Evolutionary conservation across 2,113 vertebrate species (phyloP).

Genomic region (Gallinago undulata): DNA sequence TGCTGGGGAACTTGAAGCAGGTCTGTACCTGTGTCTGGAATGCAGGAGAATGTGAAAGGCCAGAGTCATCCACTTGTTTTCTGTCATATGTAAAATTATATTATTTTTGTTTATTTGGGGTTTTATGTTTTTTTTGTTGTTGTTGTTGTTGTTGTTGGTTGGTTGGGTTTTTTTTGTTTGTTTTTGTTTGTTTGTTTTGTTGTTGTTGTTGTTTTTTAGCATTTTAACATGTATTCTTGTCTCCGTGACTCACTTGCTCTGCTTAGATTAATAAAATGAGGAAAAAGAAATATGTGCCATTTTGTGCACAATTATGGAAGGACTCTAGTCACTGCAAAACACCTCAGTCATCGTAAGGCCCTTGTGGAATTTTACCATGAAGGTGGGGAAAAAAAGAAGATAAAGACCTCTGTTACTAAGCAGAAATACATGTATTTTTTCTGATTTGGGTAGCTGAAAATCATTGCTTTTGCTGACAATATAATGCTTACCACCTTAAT

Average conservation of each 20-base stretch:
- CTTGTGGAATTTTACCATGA: neutral
- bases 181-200: too few species aligned
- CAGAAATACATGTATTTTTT: neutral
- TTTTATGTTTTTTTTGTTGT: neutral
- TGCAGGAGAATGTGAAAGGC: neutral
- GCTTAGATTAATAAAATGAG: neutral
- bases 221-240: neutral
- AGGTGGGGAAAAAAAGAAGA: neutral
- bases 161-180: neutral
- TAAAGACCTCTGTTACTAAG: neutral
- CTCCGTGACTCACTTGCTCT: conserved; percentile 32
- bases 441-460: neutral
- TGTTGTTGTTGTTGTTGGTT: too few species aligned
- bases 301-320: neutral
- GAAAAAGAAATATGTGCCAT: neutral
- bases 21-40: neutral
- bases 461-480: neutral
- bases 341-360: neutral
- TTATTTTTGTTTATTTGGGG: neutral
- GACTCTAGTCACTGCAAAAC: neutral
- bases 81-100: neutral
- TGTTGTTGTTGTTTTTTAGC: too few species aligned
- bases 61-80: neutral
- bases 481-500: neutral
- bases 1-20: neutral